These are phyloP conservation scores for Sparidentex hasta DNA, from an alignment of 2,797 vertebrate genomes.

Conservation along the genomic window DNA sequence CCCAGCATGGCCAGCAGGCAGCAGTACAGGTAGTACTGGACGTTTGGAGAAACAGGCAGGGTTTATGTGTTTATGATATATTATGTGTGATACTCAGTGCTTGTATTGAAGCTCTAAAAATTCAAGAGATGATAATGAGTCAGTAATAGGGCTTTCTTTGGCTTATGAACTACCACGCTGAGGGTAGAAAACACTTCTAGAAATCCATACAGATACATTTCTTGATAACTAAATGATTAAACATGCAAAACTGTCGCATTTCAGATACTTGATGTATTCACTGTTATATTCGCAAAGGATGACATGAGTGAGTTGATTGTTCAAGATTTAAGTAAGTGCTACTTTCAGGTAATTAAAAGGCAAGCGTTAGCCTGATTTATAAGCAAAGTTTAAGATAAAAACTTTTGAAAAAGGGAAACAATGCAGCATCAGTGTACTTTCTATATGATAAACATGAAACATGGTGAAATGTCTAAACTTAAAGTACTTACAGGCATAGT, in stretches of 20 bases:
- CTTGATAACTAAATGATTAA: background rate
- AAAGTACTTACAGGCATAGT: slow-evolving; percentile 84
- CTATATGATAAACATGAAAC: too few species aligned
- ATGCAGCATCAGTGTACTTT: background rate
- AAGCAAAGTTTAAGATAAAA: background rate
- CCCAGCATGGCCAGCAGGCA: slow-evolving; percentile 91
- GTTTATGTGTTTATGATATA: background rate
- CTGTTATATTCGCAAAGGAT: too few species aligned
- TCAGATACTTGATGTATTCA: too few species aligned
- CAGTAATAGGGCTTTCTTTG: background rate
- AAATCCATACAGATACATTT: background rate
- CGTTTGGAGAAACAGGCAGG: background rate
- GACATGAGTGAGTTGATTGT: too few species aligned
- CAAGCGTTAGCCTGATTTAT: background rate
- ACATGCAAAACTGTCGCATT: too few species aligned
- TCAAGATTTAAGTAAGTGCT: background rate
- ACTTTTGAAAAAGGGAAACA: background rate
- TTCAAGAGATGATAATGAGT: background rate
- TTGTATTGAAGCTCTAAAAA: background rate
- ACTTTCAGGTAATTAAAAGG: background rate
- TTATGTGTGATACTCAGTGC: background rate
- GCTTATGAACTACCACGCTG: background rate
- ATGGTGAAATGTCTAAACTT: background rate
- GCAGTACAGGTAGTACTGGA: slow-evolving; percentile 93
- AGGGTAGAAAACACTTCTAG: background rate